Evolutionary conservation across 2,113 vertebrate species (phyloP).

Genomic region (Sporophila hypoxantha): DNA sequence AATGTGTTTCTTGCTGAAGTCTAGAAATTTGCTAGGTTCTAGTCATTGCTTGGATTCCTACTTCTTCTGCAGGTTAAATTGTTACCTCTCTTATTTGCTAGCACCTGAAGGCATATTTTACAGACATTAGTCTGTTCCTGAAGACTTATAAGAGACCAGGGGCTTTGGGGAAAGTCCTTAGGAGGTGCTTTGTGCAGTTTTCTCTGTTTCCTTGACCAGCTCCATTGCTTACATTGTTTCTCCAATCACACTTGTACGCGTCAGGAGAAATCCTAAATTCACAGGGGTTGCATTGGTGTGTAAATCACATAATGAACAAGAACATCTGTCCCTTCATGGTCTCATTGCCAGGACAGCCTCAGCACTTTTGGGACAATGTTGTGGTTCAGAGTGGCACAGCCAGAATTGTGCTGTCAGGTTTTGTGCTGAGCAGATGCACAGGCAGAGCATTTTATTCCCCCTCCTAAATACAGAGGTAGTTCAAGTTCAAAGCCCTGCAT

Average conservation of each 20-base stretch:
- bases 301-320: background rate
- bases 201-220: background rate
- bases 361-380: background rate
- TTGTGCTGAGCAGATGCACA: background rate
- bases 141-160: background rate
- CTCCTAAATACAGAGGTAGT: rapidly evolving
- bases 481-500: background rate
- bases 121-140: background rate
- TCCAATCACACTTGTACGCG: background rate
- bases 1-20: background rate
- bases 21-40: background rate
- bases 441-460: background rate
- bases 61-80: background rate
- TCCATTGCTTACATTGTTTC: background rate
- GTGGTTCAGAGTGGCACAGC: background rate
- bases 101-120: background rate
- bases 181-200: background rate
- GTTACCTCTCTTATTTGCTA: background rate
- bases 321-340: background rate
- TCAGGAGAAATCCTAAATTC: background rate
- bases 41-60: background rate
- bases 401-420: background rate
- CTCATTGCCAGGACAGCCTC: background rate
- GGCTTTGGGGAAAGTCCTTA: background rate
- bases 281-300: background rate